Evolutionary conservation across 2,113 vertebrate genomes (phyloP).

Genomic region (Solea senegalensis): DNA sequence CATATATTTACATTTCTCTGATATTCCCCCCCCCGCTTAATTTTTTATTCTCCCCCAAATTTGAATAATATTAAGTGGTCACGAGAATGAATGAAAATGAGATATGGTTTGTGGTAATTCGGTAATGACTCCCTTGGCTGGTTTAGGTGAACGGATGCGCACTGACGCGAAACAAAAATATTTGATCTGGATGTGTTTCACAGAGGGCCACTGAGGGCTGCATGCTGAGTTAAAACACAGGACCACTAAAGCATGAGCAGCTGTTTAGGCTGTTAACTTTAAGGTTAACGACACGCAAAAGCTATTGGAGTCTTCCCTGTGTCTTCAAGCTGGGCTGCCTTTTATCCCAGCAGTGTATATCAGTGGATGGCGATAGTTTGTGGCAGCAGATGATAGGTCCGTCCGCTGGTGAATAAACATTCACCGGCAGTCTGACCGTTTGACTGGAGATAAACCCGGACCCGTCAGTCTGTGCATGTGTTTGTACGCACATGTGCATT

Average conservation of each 20-base stretch:
- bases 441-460: conserved; percentile 70
- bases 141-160: conserved; percentile 67
- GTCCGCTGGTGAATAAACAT: conserved; percentile 61
- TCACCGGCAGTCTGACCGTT: conserved; percentile 55
- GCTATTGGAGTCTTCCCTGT: conserved; percentile 57
- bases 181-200: conserved; percentile 75
- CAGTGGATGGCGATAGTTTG: conserved; percentile 53
- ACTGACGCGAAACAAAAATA: conserved; percentile 74
- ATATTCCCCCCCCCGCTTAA: conserved; percentile 13
- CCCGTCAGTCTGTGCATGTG: conserved; percentile 42
- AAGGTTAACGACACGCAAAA: conserved; percentile 74
- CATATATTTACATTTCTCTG: conserved; percentile 83
- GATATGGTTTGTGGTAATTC: conserved; percentile 71
- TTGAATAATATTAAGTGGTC: conserved; percentile 73
- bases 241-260: conserved; percentile 70
- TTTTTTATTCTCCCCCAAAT: conserved; percentile 29
- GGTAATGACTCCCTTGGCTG: conserved; percentile 77
- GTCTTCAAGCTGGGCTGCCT: conserved; percentile 60
- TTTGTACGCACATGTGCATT: conserved; percentile 22
- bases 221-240: conserved; percentile 75
- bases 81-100: conserved; percentile 71
- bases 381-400: conserved; percentile 63
- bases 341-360: conserved; percentile 68
- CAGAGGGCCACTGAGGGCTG: conserved; percentile 69
- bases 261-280: conserved; percentile 75